Conservation (phyloP, 2,888 invertebrate genomes). For the Nomada fabriciana region DNA sequence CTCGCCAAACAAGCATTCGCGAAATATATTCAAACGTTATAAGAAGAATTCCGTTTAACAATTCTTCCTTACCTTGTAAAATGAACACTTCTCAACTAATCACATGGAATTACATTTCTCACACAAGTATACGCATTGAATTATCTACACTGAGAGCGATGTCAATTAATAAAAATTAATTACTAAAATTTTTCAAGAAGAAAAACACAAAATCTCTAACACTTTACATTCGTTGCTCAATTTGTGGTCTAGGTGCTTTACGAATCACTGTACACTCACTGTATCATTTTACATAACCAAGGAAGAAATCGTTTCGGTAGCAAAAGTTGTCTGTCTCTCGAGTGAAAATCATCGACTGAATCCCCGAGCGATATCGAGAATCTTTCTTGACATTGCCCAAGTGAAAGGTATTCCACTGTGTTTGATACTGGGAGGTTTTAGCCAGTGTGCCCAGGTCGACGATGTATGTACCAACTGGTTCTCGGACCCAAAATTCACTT, state of each 20-base stretch:
- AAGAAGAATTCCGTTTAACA: no score
- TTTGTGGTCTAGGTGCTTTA: background rate
- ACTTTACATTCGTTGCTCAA: background rate
- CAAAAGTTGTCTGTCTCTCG: constrained; percentile 47
- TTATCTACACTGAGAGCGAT: no score
- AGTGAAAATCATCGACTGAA: constrained; percentile 76
- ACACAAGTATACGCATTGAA: no score
- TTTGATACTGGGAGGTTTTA: constrained; percentile 55
- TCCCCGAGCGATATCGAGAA: constrained; percentile 64
- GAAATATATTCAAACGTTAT: no score
- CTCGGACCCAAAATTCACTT: constrained; percentile 2
- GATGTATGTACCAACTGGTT: constrained; percentile 26
- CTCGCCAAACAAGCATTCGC: no score
- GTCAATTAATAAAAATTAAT: no score
- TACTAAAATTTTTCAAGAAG: no score
- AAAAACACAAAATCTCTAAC: no score
- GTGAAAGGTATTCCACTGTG: constrained; percentile 74
- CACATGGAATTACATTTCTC: no score
- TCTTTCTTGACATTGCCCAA: constrained; percentile 73
- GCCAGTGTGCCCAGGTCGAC: constrained; percentile 44
- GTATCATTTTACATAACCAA: no score
- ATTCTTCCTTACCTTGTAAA: no score
- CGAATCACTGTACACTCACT: background rate
- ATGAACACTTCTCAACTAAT: no score
- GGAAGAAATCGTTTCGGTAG: constrained; percentile 24